These are phyloP conservation scores for Pentalonia nigronervosa DNA, from an alignment of 1,140 invertebrate genomes.

Conservation along the genomic window DNA sequence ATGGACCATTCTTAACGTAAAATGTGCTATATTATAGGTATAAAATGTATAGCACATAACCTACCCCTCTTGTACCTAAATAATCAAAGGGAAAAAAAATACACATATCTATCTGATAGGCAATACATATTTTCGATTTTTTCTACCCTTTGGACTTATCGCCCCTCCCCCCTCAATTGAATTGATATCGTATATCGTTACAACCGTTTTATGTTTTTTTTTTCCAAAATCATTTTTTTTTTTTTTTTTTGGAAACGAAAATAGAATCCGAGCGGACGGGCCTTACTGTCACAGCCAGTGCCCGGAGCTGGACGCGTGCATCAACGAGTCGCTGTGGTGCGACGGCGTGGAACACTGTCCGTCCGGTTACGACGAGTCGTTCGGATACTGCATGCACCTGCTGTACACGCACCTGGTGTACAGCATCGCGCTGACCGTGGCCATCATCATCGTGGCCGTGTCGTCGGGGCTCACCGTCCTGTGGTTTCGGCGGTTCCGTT, in stretches of 20 bases:
- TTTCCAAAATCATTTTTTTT: neutral
- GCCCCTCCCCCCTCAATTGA: too few species aligned
- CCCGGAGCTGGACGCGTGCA: constrained; percentile 86
- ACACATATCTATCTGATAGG: too few species aligned
- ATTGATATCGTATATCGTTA: neutral
- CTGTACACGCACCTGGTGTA: constrained; percentile 78
- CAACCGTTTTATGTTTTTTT: neutral
- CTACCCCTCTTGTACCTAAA: too few species aligned
- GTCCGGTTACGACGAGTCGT: constrained; percentile 81
- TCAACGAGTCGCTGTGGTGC: constrained; percentile 87
- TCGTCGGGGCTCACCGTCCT: constrained; percentile 48
- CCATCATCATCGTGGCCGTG: constrained; percentile 60
- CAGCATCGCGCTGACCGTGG: constrained; percentile 65
- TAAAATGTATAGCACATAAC: too few species aligned
- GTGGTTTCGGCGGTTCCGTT: constrained; percentile 30
- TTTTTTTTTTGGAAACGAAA: neutral
- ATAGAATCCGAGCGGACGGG: constrained; percentile 6
- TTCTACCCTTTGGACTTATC: too few species aligned
- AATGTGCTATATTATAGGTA: too few species aligned
- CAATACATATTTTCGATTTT: too few species aligned
- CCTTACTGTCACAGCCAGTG: constrained; percentile 79
- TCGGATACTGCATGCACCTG: constrained; percentile 74
- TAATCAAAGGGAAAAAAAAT: too few species aligned
- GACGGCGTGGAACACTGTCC: constrained; percentile 86
- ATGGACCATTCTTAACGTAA: too few species aligned